phyloP scores from a whole-genome alignment of 2,888 invertebrate species.

The Cerastoderma edule region DNA sequence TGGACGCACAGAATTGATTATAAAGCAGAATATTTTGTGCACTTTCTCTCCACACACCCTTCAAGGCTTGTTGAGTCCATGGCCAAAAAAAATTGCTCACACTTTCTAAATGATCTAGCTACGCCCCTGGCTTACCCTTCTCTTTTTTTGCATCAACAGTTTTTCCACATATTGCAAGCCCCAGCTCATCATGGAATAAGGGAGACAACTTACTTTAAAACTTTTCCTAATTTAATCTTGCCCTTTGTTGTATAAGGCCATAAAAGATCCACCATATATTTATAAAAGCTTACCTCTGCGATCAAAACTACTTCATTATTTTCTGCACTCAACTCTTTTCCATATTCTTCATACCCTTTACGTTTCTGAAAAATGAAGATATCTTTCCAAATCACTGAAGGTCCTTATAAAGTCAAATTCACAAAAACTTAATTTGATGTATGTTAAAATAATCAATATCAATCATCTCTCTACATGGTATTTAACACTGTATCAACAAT shows the following conservation, averaged over 20 bases:
- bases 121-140: not conserved
- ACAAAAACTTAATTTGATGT: not conserved
- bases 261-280: not conserved
- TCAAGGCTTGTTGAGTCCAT: no score
- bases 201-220: not conserved
- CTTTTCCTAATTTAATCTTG: not conserved
- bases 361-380: conserved; percentile 85
- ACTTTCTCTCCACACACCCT: no score
- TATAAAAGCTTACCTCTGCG: conserved; percentile 58
- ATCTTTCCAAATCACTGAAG: no score
- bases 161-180: not conserved
- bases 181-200: not conserved
- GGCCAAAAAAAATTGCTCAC: no score
- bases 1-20: no score
- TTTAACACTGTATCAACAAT: not conserved
- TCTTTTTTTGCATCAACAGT: not conserved
- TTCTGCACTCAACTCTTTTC: conserved; percentile 85
- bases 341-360: conserved; percentile 85
- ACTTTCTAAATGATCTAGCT: not conserved
- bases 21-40: no score
- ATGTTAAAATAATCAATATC: not conserved
- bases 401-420: not conserved
- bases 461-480: not conserved
- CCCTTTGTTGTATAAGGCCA: not conserved
- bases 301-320: conserved; percentile 84